Evolutionary conservation across 2,113 vertebrate genomes (phyloP), one percentile per base, ranked within the genome.

Genomic region (Sterrhoptilus dennistouni): DNA sequence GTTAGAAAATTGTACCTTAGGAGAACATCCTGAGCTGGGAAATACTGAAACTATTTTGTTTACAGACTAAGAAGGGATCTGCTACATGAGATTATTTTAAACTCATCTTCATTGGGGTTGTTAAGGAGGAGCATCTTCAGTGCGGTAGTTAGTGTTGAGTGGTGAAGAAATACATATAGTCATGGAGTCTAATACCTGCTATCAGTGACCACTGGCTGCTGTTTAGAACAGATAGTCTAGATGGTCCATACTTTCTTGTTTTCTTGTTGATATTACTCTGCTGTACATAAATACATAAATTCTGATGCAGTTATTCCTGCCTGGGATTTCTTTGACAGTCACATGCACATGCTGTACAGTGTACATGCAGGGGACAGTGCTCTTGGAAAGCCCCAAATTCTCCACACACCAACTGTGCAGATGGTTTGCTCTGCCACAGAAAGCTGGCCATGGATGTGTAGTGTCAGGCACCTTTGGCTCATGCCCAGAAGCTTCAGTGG

Each of bases 361-460:
- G 6, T 28, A 14, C 8, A 1, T 12, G 12, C 53, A 63, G 25
- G 36, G 21, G 10, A 33, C 31, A 71, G 9, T 38, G 36, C 31
- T 79, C n/a, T 60, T 54, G 2, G 3, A 79, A 57, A 69, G 28
- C 23, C 59, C 14, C 2, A 3, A n/a, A 27, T 47, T 63, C 49
- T 53, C 44, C n/a, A 6, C 17, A 11, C 8, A 4, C 44, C 0
- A 0, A 1, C 27, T n/a, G 22, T 60, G n/a, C 19, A 6, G 23
- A 11, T 27, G 5, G 21, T 28, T 83, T 59, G 14, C 19, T n/a
- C 47, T 49, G 52, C 33, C 14, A 7, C 42, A 52, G 31, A 78
- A 38, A 24, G 40, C 31, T 25, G 16, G 12, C 31, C 27, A 1
- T 38, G 76, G 17, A 29, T 63, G 25, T 57, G 59, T 5, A 2